Conservation (phyloP, 2,113 vertebrate genomes). For the Sapayoa aenigma region DNA sequence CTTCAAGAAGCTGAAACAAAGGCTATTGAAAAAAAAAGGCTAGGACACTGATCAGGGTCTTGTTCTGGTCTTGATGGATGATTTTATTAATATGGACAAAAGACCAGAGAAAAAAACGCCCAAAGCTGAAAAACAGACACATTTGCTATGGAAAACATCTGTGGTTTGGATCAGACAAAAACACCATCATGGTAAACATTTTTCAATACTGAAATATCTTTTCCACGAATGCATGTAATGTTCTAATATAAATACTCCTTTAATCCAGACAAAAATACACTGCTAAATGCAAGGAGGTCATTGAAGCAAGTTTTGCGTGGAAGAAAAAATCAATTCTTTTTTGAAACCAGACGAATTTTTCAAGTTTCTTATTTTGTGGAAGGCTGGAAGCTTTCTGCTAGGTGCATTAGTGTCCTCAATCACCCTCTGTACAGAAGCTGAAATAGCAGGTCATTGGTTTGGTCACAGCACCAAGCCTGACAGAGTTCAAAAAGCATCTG, state of each 20-base stretch:
- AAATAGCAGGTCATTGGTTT: not conserved
- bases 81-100: conserved; percentile 46
- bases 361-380: not conserved
- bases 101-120: conserved; percentile 11
- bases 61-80: conserved; percentile 45
- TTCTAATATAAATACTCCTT: conserved; percentile 35
- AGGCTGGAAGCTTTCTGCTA: not conserved
- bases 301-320: not conserved
- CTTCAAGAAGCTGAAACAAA: conserved; percentile 68
- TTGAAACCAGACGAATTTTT: not conserved
- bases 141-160: conserved; percentile 61
- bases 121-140: not conserved
- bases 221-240: conserved; percentile 31
- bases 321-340: not conserved
- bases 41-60: conserved; percentile 33
- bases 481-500: not conserved
- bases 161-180: conserved; percentile 67
- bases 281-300: conserved; percentile 36
- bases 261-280: not conserved
- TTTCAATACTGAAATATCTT: conserved; percentile 63
- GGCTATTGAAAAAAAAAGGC: conserved; percentile 15
- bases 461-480: not conserved
- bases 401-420: not conserved
- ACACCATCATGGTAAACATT: conserved; percentile 66
- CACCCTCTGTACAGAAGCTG: not conserved